Percentiles rank a stretch among this genome's conserved stretches.
These are phyloP conservation scores for Exaiptasia diaphana DNA, from an alignment of 64 coral and sea anemone genomes.

Conservation along the genomic window DNA sequence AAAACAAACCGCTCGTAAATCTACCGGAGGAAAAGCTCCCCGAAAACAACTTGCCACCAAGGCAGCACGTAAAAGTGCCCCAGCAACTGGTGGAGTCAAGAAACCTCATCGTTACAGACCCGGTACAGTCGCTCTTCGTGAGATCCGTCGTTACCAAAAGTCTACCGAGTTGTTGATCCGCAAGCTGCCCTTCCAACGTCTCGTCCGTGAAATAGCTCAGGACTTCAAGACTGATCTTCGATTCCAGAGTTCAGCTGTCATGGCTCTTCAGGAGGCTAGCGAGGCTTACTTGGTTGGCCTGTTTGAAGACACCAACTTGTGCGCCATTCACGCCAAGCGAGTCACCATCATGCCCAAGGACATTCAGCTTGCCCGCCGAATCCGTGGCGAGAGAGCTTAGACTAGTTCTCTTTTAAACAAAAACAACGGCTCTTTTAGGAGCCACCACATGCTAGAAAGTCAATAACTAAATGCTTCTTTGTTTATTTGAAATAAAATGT, in stretches of 20 bases:
- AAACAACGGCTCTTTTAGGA: too few relatives aligned
- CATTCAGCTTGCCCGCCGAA: slow-evolving; percentile 82
- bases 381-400: slow-evolving; percentile 52
- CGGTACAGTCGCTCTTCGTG: slow-evolving; percentile 78
- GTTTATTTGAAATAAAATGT: too few relatives aligned
- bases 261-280: slow-evolving; percentile 81
- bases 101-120: slow-evolving; percentile 87
- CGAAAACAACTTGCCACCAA: slow-evolving; percentile 77
- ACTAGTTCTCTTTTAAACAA: too few relatives aligned
- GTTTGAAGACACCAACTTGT: slow-evolving; percentile 86
- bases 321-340: slow-evolving; percentile 82
- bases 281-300: slow-evolving; percentile 81
- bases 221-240: slow-evolving; percentile 80
- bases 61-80: slow-evolving; percentile 74
- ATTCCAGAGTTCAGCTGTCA: slow-evolving; percentile 74
- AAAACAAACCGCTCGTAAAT: slow-evolving; percentile 66
- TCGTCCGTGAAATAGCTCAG: slow-evolving; percentile 76
- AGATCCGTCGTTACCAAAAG: slow-evolving; percentile 79
- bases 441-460: too few relatives aligned
- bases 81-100: slow-evolving; percentile 72
- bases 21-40: slow-evolving; percentile 61
- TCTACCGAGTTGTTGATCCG: slow-evolving; percentile 71
- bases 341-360: slow-evolving; percentile 81
- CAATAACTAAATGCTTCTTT: too few relatives aligned
- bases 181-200: slow-evolving; percentile 73